Base-by-base conservation (phyloP, 2,888 invertebrate genomes). In the Unio delphinus region DNA sequence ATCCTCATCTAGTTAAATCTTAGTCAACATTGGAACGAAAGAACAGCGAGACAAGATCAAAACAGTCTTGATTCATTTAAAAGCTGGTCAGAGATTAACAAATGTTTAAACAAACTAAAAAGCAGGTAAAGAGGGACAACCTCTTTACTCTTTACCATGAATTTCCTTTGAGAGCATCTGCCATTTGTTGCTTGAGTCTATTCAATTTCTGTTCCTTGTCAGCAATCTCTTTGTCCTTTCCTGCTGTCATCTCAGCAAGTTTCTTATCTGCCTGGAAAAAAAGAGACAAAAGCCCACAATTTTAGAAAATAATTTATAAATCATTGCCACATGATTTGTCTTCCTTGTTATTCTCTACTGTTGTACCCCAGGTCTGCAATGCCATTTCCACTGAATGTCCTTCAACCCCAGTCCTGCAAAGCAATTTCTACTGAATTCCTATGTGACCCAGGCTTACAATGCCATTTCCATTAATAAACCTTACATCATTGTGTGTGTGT, bases 101-200 rank as follows among this genome's bases (percentile, higher is more conserved):
- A 28, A 61, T 61, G 20, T 7, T 34, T 23, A 63, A 30, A 34
- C 45, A 0, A 23, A 45, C 7, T 7, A 2, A 17, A 18, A 30
- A 11, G 26, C 20, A 8, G 17, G 11, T 28, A 61, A 30, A 15
- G 23, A 18, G n/a, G 18, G 18, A 18, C 30, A 23, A 58, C 20
- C n/a, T 23, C 34, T 17, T 15, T 26, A 59, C 3, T 58, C 30
- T 73, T 59, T 77, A 88, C 89, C 87, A 86, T 55, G 89, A 89
- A 69, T 89, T 89, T 64, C 89, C 89, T 69, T 87, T 87, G 56
- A 89, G 75, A 54, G 87, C 87, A 61, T 89, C 88, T 59, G 89
- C 89, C 87, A 89, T 89, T 73, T 89, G 89, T 59, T 81, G 81
- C 73, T 89, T 89, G 63, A 89, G 76, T 66, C 83, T 75, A 54